Base-by-base conservation (phyloP, 2,888 invertebrate species). In the Stictocephala bisonia region DNA sequence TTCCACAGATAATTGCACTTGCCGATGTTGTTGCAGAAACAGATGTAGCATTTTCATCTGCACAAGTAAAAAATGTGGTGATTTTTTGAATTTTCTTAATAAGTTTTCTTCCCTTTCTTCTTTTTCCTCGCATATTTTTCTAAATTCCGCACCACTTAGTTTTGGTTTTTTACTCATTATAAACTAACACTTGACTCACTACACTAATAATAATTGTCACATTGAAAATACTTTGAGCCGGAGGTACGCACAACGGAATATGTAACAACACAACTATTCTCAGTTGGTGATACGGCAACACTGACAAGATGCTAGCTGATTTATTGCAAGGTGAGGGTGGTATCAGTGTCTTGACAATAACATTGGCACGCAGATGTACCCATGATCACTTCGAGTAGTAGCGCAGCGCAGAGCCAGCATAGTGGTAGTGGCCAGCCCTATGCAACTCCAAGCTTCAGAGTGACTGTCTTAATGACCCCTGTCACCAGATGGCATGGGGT, bases 81-180 rank as follows among this genome's bases (percentile, higher is more conserved):
- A 53, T 24, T 53, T 53, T 53, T 26, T 7, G 15, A 44, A n/a
- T n/a, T 44, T 44, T 15, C 15, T 44, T 44, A 44, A n/a, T n/a
- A 44, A 15, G 4, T 44, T 6, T 44, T 44, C 44, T 44, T 44
- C 44, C 20, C 13, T 24, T 6, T 24, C 22, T 22, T 53, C 7
- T 18, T 22, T 53, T 26, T 53, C 22, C 18, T 24, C 53, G 6
- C 22, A 22, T 53, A 11, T 53, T 53, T 53, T 53, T 53, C 53
- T 53, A 53, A 53, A 53, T 53, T 22, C 53, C 26, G 53, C 53
- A 53, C 22, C 53, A 53, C 22, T 53, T 53, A 22, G 53, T 22
- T 53, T 53, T 53, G 53, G 22, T 53, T 53, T 53, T 53, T 53
- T 4, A 53, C 53, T 53, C 53, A 53, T 53, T 53, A 20, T 53